Conservation (phyloP, 1,140 invertebrate species). For the Micrasema minimum region DNA sequence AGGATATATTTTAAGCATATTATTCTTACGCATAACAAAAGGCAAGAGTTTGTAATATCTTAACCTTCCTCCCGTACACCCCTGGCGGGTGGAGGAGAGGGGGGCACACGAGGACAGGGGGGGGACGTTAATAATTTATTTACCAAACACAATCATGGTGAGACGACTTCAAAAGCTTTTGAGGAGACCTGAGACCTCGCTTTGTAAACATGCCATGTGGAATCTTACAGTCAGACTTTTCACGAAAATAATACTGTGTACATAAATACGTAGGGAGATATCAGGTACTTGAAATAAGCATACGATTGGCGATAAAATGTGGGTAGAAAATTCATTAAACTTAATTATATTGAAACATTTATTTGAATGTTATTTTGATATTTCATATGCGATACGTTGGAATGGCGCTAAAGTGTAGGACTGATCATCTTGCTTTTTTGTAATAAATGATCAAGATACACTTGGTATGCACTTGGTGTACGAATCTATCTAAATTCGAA, state of each 20-base stretch:
- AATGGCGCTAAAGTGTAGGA: too few relatives aligned
- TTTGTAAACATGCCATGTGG: neutral
- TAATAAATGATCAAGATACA: too few relatives aligned
- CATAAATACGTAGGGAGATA: neutral
- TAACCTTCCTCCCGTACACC: neutral
- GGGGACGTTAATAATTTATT: slow-evolving; percentile 19
- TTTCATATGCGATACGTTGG: too few relatives aligned
- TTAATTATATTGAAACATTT: neutral
- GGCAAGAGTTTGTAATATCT: neutral
- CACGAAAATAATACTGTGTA: neutral
- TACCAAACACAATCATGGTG: slow-evolving; percentile 27
- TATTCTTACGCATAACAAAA: neutral
- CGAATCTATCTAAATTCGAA: too few relatives aligned
- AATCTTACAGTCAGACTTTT: neutral
- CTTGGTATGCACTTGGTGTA: too few relatives aligned
- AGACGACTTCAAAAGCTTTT: neutral
- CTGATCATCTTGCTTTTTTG: too few relatives aligned
- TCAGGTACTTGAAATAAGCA: neutral
- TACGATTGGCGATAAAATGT: too few relatives aligned
- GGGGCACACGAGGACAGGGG: neutral
- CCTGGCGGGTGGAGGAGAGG: neutral
- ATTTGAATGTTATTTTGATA: too few relatives aligned
- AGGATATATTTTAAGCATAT: neutral
- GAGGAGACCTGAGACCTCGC: neutral
- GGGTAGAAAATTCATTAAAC: neutral